A percentile compares a stretch with the other conserved stretches of the same genome.
phyloP scores from a whole-genome alignment of 1,140 invertebrate species.

The Galleria mellonella region DNA sequence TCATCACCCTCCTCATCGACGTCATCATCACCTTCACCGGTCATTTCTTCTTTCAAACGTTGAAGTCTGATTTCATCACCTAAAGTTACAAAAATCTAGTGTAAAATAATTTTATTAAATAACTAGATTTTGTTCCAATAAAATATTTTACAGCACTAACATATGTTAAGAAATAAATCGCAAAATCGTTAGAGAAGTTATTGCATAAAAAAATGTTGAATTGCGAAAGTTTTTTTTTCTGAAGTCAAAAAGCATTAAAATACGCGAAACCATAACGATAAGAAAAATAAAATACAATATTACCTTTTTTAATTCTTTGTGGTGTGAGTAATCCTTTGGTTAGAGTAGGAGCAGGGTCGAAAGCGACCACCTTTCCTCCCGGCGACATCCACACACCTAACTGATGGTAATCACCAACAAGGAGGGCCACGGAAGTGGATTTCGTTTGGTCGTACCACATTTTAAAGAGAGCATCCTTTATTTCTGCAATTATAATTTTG shows the following conservation, averaged over 20 bases:
- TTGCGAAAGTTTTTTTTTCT: too few relatives aligned
- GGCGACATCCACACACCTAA: constrained; percentile 52
- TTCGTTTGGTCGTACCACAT: constrained; percentile 49
- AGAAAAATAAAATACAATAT: not conserved
- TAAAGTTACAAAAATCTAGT: constrained; percentile 9
- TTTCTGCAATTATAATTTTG: constrained; percentile 29
- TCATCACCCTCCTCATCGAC: constrained; percentile 41
- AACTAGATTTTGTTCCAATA: too few relatives aligned
- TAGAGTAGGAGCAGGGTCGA: constrained; percentile 49
- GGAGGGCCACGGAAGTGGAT: constrained; percentile 25
- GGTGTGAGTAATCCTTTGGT: constrained; percentile 35
- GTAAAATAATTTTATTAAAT: too few relatives aligned
- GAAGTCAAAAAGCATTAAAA: too few relatives aligned
- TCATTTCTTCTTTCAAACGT: constrained; percentile 54
- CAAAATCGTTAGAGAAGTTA: too few relatives aligned
- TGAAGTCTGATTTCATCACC: constrained; percentile 55
- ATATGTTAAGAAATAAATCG: too few relatives aligned
- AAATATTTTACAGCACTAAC: too few relatives aligned
- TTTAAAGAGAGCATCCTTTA: constrained; percentile 50
- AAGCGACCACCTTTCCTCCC: constrained; percentile 54
- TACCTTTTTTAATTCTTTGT: constrained; percentile 52
- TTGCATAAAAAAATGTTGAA: too few relatives aligned
- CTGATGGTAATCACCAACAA: constrained; percentile 59
- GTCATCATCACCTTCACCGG: constrained; percentile 40
- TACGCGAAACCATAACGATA: too few relatives aligned